Evolutionary conservation across 2,797 vertebrate species (phyloP).

Genomic region (Anguilla anguilla): DNA sequence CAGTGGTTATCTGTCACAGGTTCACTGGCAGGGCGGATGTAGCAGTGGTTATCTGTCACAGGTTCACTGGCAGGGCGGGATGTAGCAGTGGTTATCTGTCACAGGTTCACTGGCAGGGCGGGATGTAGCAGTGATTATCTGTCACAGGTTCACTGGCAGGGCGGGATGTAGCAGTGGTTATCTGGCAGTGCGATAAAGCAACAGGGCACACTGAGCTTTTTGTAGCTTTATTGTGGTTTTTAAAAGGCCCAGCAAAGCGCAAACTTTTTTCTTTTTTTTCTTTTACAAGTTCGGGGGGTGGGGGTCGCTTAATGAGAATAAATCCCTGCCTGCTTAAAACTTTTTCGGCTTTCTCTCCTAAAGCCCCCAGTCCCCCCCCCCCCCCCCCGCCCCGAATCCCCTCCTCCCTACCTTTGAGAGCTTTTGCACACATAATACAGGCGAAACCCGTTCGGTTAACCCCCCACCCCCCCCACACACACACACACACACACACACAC

Average conservation of each 20-base stretch:
- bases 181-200: neutral
- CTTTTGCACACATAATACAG: neutral
- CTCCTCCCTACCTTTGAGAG: neutral
- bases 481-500: neutral
- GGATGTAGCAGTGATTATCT: neutral
- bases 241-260: neutral
- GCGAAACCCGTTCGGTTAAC: neutral
- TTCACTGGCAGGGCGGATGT: too few species aligned
- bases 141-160: neutral
- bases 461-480: neutral
- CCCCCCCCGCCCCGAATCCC: neutral
- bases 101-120: neutral
- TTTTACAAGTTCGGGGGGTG: too few species aligned
- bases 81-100: too few species aligned
- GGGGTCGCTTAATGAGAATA: neutral
- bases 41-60: too few species aligned
- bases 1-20: too few species aligned
- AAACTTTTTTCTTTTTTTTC: neutral
- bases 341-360: neutral
- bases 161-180: neutral
- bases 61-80: too few species aligned
- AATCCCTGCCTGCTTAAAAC: constrained; percentile 9
- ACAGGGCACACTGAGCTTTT: neutral
- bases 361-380: neutral
- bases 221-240: neutral